Evolutionary conservation across 53 echinoderm and acorn worm species (phyloP).

Genomic region (Henricia sp.): DNA sequence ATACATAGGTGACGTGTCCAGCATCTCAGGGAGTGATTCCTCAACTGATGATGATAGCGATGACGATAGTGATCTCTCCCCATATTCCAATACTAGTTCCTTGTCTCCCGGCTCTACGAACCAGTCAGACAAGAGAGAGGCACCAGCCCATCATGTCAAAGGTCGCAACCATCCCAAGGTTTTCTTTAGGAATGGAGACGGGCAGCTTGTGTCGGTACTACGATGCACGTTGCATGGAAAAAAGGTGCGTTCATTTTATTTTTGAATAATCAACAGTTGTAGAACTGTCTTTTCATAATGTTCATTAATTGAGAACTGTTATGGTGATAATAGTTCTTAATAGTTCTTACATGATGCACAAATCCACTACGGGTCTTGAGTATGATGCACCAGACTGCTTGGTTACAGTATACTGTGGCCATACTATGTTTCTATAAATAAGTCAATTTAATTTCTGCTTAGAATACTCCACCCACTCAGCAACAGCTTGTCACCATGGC

Average conservation of each 20-base stretch:
- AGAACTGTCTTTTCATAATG: too few species aligned
- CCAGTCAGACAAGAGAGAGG: conserved; percentile 21
- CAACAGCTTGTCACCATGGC: conserved; percentile 82
- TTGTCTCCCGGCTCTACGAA: conserved; percentile 21
- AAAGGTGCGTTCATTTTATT: conserved; percentile 58
- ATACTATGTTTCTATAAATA: too few species aligned
- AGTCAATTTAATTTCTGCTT: background rate
- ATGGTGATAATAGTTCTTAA: too few species aligned
- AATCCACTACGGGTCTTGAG: too few species aligned
- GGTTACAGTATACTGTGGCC: too few species aligned
- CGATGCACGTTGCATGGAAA: conserved; percentile 90
- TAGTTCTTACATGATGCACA: too few species aligned
- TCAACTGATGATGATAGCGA: conserved; percentile 63
- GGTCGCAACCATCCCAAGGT: conserved; percentile 77
- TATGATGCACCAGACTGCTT: too few species aligned
- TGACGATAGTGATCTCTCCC: conserved; percentile 25
- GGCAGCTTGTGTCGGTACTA: conserved; percentile 80
- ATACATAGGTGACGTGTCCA: conserved; percentile 84
- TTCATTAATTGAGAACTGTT: too few species aligned
- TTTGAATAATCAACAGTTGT: background rate
- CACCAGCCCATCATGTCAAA: conserved; percentile 6
- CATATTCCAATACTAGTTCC: conserved; percentile 20
- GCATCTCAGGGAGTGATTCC: conserved; percentile 91
- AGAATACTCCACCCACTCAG: conserved; percentile 73
- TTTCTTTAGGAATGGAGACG: conserved; percentile 78